Evolutionary conservation across 2,113 vertebrate genomes (phyloP).

Genomic region (Seriola rivoliana): DNA sequence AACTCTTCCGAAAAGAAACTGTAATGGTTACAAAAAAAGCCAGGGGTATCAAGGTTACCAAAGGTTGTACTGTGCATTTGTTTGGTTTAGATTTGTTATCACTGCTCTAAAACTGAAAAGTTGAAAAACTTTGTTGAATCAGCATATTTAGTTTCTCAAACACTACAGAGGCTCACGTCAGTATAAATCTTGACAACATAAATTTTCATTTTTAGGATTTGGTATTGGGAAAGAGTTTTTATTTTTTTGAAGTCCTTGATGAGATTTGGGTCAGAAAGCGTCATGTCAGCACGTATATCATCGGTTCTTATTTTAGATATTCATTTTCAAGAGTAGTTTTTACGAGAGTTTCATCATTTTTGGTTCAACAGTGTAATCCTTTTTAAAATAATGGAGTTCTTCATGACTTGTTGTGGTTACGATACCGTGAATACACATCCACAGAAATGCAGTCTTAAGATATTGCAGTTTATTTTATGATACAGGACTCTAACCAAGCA

Average conservation of each 20-base stretch:
- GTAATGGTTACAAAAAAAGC: neutral
- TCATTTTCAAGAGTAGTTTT: neutral
- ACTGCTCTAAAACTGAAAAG: neutral
- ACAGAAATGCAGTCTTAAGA: neutral
- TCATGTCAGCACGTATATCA: neutral
- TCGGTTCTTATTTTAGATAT: neutral
- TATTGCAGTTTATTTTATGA: neutral
- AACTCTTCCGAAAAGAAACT: neutral
- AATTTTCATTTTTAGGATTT: slow-evolving; percentile 2
- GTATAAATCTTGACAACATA: neutral
- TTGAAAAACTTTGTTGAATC: neutral
- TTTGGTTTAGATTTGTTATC: slow-evolving; percentile 24
- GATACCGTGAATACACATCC: neutral
- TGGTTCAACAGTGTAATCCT: neutral
- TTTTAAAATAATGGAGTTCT: neutral
- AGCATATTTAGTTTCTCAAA: neutral
- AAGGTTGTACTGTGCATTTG: slow-evolving; percentile 9
- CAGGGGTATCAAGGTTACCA: slow-evolving; percentile 2
- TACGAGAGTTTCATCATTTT: neutral
- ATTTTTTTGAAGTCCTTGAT: neutral
- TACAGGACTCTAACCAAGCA: neutral
- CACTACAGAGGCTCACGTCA: neutral
- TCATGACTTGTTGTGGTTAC: slow-evolving; percentile 14
- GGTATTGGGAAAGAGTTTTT: neutral
- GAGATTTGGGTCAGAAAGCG: neutral